Percentiles rank a stretch among this genome's conserved stretches.
These are phyloP conservation scores for Drosophila cardini DNA, from an alignment of 1,140 invertebrate genomes.

Conservation along the genomic window DNA sequence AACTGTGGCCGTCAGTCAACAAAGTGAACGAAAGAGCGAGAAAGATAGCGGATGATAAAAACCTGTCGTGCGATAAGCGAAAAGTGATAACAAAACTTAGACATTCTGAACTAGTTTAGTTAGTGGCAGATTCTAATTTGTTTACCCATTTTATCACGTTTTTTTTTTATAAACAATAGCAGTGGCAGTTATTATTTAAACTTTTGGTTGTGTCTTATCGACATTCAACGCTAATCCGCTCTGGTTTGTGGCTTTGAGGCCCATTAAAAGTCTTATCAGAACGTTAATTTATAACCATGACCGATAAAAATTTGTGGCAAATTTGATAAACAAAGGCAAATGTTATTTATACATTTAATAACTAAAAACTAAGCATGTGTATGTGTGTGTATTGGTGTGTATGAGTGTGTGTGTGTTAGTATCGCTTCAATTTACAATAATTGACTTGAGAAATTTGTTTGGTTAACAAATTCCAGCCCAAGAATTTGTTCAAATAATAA, in stretches of 20 bases:
- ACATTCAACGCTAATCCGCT: conserved; percentile 28
- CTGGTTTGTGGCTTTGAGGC: neutral
- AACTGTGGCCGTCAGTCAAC: neutral
- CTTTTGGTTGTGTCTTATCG: conserved; percentile 21
- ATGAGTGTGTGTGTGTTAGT: neutral
- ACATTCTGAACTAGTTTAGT: neutral
- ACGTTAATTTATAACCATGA: conserved; percentile 50
- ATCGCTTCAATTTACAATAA: conserved; percentile 9
- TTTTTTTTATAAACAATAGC: conserved; percentile 18
- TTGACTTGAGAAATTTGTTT: conserved; percentile 2
- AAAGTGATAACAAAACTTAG: neutral
- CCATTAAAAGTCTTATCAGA: conserved; percentile 28
- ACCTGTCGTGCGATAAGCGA: neutral
- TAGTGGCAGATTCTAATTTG: conserved; percentile 1
- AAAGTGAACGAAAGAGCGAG: neutral
- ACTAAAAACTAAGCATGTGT: conserved; percentile 34
- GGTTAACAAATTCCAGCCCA: neutral
- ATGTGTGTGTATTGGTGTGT: neutral
- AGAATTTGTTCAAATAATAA: neutral
- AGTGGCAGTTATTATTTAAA: neutral
- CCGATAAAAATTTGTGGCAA: conserved; percentile 43
- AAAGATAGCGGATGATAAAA: neutral
- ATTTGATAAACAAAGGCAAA: conserved; percentile 45
- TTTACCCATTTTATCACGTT: conserved; percentile 37
- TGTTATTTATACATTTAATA: conserved; percentile 46